Base-by-base conservation (phyloP, 2,888 invertebrate genomes). In the Aplocera efformata region DNA sequence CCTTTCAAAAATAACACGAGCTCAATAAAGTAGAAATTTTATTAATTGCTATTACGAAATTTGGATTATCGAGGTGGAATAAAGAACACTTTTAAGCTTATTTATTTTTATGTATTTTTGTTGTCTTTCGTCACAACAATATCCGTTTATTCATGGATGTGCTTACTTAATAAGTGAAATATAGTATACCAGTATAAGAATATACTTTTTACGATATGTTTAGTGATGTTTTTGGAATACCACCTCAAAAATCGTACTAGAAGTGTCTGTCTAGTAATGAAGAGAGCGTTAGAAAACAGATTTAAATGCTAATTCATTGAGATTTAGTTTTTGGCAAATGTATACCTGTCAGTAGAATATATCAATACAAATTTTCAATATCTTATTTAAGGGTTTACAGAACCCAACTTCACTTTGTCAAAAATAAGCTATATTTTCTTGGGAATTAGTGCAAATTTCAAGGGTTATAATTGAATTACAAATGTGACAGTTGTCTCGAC, bases 401-500 rank as follows among this genome's bases (percentile, higher is more conserved):
- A n/a, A n/a, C n/a, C n/a, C n/a, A n/a, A n/a, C n/a, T n/a, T n/a
- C n/a, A n/a, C n/a, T n/a, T n/a, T 37, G 43, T 24, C 37, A 33
- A 39, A 36, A 48, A 42, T 42, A 52, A 53, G 57, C 50, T 54
- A 42, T 42, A 46, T 45, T 36, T 50, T 48, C 48, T 50, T 44
- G 38, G 31, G 56, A 49, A 52, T 62, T 56, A 53, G 38, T 52
- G 32, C 46, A 60, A 67, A 63, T 62, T 61, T 62, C 58, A 56
- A 60, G 57, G 57, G 60, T 49, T 60, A 62, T 67, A 71, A 73
- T 72, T 70, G 64, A 59, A 68, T 72, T 60, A 64, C 47, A 37
- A 48, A 55, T 42, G 35, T 51, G 57, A 48, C 48, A 51, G 51
- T 51, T 38, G 44, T 33, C 43, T 41, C 46, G 20, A 37, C 40